Base-by-base conservation (phyloP, 2,888 invertebrate species). In the Pachydiplax longipennis region DNA sequence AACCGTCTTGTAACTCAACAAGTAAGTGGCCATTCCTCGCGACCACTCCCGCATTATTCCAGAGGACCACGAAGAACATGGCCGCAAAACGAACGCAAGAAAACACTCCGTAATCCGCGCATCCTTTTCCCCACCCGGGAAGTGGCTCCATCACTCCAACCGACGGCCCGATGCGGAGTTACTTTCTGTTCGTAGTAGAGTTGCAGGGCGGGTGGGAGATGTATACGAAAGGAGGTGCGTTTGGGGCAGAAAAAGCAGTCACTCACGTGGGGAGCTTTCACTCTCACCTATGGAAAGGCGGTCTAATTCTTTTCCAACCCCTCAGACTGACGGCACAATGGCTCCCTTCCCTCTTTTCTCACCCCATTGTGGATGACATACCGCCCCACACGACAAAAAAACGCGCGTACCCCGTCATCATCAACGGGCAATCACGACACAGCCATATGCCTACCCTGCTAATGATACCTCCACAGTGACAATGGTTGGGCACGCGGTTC, bases 341-440 rank as follows among this genome's bases (percentile, higher is more conserved):
- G 87, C n/a, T 6, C 10, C 61, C 8, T n/a, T 83, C 37, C 65
- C 87, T 15, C 37, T 4, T 18, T 35, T 35, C 18, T n/a, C 40
- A 18, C 37, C 40, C 44, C 82, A 25, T 48, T 82, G 44, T 48
- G 31, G 31, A 31, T 31, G 31, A 73, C 82, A 82, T 82, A 61
- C 87, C 87, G 61, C 65, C 61, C 87, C 35, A 61, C 58, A 58
- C 22, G 87, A 35, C 31, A 87, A 37, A 87, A 87, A 87, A 61
- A 37, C 12, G 22, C 12, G 22, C 87, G 65, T 58, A 37, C 18
- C 65, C 83, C 12, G 31, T n/a, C 61, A 87, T 87, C 61, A 87
- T 87, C 87, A 87, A 58, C 35, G 61, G 8, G 87, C 87, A 87
- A 61, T 87, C 87, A 87, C 61, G 87, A 61, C 87, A 22, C 65